Evolutionary conservation across 2,113 vertebrate genomes (phyloP), one percentile per base, ranked within the genome.

Genomic region (Lophotis ruficrista): DNA sequence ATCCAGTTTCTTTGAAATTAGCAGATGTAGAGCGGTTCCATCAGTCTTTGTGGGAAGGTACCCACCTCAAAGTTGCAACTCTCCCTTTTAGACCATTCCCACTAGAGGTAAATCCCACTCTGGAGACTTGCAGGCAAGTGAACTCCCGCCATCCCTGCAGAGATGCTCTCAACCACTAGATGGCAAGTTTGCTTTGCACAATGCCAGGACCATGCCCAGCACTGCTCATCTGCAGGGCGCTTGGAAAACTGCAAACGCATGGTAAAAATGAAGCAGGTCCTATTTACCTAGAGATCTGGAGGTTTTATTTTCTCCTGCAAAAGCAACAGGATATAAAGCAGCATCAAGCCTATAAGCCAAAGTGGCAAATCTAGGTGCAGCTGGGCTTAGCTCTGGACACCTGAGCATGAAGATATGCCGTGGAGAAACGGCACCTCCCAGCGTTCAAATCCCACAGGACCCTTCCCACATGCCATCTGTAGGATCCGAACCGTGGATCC

Each of bases 231-330:
- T 19, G 54, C 80, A 35, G 37, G n/a, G 30, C 3, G 3, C 75
- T 24, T 4, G 2, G n/a, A 3, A 30, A 50, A 4, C 23, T 0
- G 51, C 23, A 2, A 2, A 4, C 0, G 62, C 4, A 0, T 14
- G 3, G 5, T 3, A 7, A 16, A 16, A 51, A 57, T 2, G 28
- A 50, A 14, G 65, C 38, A 7, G 70, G n/a, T 87, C 37, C 89
- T 19, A 1, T 41, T 80, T 37, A 18, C 81, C 54, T 3, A 33
- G 54, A 15, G 28, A 2, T 16, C 6, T 2, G 27, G 30, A 15
- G 56, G 69, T 19, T 14, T 22, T 16, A 43, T 43, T 70, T 33
- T 37, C 38, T 84, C 7, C 69, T 48, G n/a, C 7, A 20, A 0
- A 38, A 66, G 37, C 22, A 10, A 58, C 35, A 37, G 41, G 51